Base-by-base conservation (phyloP, 2,888 invertebrate genomes). In the Cordilura impudica region DNA sequence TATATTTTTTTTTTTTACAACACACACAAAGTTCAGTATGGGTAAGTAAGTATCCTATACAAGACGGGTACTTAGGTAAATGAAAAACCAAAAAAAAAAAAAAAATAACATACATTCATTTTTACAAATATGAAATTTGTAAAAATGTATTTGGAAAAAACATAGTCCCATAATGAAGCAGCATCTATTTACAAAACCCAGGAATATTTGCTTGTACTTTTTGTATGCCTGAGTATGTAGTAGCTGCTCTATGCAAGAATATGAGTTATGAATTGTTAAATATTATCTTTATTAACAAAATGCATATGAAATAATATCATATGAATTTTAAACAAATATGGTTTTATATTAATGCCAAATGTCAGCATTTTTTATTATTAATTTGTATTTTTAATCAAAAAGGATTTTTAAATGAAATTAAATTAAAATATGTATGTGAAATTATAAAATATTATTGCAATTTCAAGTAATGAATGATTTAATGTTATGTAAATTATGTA, bases 201-300 rank as follows among this genome's bases (percentile, higher is more conserved):
- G 12, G n/a, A n/a, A 79, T 72, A 65, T 66, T 60, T 16, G 23
- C 6, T 45, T 72, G 69, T 75, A 66, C 72, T 21, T 8, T 65
- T 65, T 49, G 7, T 19, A 19, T 49, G 18, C 31, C 14, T 61
- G 16, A 19, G n/a, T 12, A 4, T 67, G 53, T 73, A 47, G 43
- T 31, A 80, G 66, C 83, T 43, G 2, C 8, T 43, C 7, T 51
- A 51, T 14, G 18, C 18, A 51, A 19, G 4, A 1, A 76, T 23
- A 16, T 69, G 65, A 63, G 53, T 74, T 70, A 39, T 61, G 70
- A 78, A 70, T 74, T 67, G 43, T 85, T 83, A 79, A 73, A 83
- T 69, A 60, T 63, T 51, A 66, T 78, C 47, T 70, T 69, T 65
- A 61, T 53, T n/a, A 21, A 35, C 12, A 60, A 79, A 82, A 51